Percentiles rank a stretch among this genome's conserved stretches.
Conservation (phyloP, 2,113 vertebrate genomes). For the Anhinga rufa region DNA sequence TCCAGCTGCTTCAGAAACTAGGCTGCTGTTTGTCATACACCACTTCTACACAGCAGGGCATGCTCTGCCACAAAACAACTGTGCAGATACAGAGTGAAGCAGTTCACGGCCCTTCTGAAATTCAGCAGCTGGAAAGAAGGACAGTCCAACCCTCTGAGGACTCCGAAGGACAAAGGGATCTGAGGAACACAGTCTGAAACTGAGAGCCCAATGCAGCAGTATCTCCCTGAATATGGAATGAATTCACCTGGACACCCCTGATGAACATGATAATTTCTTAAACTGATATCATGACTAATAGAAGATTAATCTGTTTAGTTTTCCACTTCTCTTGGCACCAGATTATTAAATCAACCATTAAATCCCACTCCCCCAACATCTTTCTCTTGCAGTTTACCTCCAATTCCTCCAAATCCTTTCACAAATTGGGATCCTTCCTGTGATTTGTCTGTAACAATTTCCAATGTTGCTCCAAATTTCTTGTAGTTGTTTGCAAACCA, state of each 20-base stretch:
- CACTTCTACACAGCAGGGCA: background rate
- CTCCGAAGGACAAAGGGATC: background rate
- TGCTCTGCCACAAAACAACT: background rate
- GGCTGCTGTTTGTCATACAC: background rate
- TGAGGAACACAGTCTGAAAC: background rate
- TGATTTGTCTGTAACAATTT: constrained; percentile 99
- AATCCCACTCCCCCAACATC: background rate
- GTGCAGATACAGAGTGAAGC: background rate
- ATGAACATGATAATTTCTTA: background rate
- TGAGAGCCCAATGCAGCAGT: background rate
- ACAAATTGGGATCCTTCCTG: constrained; percentile 99
- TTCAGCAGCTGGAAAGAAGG: background rate
- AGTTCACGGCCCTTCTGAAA: background rate
- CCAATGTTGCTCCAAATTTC: constrained; percentile 98
- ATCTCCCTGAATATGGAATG: background rate
- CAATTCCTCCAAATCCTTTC: constrained; percentile 99
- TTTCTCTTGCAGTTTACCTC: constrained; percentile 77
- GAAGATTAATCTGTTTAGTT: background rate
- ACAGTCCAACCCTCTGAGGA: background rate
- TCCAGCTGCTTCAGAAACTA: background rate
- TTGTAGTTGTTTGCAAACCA: constrained; percentile 99
- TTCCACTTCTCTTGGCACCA: background rate
- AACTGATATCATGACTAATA: background rate
- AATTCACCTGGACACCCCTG: background rate
- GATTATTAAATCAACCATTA: background rate